phyloP scores from a whole-genome alignment of 2,888 invertebrate species.

The Tanytarsus gracilentus region DNA sequence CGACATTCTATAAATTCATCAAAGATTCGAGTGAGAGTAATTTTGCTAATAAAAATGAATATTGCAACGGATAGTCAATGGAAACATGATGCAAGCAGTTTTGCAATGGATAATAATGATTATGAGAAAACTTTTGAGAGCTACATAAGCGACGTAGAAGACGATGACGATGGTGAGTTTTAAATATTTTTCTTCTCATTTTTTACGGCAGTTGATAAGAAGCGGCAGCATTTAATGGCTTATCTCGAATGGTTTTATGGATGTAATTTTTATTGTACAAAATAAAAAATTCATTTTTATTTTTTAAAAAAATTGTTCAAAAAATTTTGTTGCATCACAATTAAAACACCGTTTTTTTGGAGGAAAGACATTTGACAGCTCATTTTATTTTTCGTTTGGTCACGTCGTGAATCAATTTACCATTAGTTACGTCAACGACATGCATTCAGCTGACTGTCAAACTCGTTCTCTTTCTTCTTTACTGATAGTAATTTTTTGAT shows the following conservation, averaged over 20 bases:
- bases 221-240: neutral
- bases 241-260: neutral
- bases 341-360: too few species aligned
- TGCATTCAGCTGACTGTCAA: too few species aligned
- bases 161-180: slow-evolving; percentile 12
- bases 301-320: too few species aligned
- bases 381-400: too few species aligned
- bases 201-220: neutral
- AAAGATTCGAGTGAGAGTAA: neutral
- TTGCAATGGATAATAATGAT: slow-evolving; percentile 17
- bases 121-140: slow-evolving; percentile 25
- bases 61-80: slow-evolving; percentile 21
- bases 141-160: slow-evolving; percentile 24
- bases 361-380: too few species aligned
- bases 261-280: neutral
- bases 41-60: neutral
- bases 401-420: too few species aligned
- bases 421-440: too few species aligned
- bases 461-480: too few species aligned
- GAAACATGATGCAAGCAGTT: slow-evolving; percentile 18
- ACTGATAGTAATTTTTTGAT: too few species aligned
- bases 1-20: too few species aligned
- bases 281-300: too few species aligned
- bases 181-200: neutral
- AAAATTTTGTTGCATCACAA: too few species aligned